Evolutionary conservation across 2,888 invertebrate species (phyloP).

Genomic region (Cephus runcator): DNA sequence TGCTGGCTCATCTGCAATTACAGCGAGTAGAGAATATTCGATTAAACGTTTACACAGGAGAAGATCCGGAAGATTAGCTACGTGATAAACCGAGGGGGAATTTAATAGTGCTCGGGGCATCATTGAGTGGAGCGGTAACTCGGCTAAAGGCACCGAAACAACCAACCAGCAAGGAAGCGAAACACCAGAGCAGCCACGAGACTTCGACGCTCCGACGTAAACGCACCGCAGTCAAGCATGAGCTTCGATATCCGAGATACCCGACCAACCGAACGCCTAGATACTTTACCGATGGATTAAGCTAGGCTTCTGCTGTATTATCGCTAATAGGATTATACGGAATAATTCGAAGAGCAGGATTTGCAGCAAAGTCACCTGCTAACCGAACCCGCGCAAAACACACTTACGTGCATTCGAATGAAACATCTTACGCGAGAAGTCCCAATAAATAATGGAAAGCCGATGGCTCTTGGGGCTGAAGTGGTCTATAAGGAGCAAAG

Average conservation of each 20-base stretch:
- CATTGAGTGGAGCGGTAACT: conserved; percentile 15
- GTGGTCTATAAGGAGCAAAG: conserved; percentile 31
- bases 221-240: conserved; percentile 7
- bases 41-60: too few relatives aligned
- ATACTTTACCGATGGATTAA: conserved; percentile 7
- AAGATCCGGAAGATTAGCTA: conserved; percentile 13
- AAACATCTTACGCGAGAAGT: not conserved
- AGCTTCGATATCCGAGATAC: conserved; percentile 22
- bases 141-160: not conserved
- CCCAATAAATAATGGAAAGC: conserved; percentile 2
- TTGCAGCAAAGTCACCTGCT: not conserved
- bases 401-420: not conserved
- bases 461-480: conserved; percentile 15
- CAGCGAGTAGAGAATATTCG: too few relatives aligned
- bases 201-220: too few relatives aligned
- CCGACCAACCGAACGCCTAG: conserved; percentile 8
- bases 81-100: conserved; percentile 14
- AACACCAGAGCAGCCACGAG: too few relatives aligned
- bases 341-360: conserved; percentile 19
- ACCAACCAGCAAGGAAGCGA: too few relatives aligned
- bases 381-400: not conserved
- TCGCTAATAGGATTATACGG: conserved; percentile 25
- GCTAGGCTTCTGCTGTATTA: conserved; percentile 18
- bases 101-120: conserved; percentile 14
- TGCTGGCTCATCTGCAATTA: too few relatives aligned